These are phyloP conservation scores for Strix occidentalis DNA, from an alignment of 2,797 vertebrate genomes.

Conservation along the genomic window DNA sequence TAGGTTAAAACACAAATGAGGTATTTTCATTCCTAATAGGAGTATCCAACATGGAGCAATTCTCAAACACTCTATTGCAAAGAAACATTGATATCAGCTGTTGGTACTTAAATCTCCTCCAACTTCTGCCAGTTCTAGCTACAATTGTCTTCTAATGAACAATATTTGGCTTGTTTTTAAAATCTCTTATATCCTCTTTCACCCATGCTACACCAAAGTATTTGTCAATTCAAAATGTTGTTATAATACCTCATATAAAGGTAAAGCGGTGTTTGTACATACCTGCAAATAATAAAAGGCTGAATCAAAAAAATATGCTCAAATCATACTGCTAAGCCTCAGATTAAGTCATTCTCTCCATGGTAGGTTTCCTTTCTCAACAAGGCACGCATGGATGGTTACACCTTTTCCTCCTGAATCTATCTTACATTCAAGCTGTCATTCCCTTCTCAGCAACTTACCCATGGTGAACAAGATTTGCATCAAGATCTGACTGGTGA, in stretches of 20 bases:
- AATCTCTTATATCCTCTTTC: neutral
- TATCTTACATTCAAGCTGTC: neutral
- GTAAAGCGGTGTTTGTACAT: neutral
- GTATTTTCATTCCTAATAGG: neutral
- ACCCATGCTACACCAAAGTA: neutral
- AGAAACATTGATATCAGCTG: neutral
- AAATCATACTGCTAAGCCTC: neutral
- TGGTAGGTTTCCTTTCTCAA: neutral
- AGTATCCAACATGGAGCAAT: neutral
- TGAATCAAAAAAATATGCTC: neutral
- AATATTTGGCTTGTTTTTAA: neutral
- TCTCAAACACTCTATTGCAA: neutral
- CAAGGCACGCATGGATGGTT: neutral
- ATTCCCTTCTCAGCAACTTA: neutral
- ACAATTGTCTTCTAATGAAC: neutral
- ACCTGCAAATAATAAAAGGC: neutral
- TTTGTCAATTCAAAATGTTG: neutral
- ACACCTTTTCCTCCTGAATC: constrained; percentile 5
- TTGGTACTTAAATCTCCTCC: neutral
- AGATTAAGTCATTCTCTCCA: neutral
- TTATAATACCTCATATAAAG: neutral
- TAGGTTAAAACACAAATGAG: neutral
- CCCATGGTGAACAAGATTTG: neutral
- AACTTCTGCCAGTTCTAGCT: neutral
- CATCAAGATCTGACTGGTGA: neutral